Percentiles rank a stretch among this genome's conserved stretches.
Conservation (phyloP, 2,797 vertebrate genomes). For the Mus minutoides region DNA sequence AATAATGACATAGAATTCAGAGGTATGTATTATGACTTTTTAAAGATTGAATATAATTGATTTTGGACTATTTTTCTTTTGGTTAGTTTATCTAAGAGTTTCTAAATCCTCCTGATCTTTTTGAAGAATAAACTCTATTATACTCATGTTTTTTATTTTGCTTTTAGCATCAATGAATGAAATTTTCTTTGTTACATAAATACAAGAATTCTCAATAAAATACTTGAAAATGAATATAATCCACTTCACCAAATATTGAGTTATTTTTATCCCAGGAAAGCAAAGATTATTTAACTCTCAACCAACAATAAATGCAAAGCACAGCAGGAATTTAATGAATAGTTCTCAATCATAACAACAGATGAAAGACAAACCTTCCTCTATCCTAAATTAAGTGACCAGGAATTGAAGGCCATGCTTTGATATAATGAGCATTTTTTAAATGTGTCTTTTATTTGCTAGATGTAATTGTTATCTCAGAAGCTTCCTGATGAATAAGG, state of each 20-base stretch:
- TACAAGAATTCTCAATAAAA: background rate
- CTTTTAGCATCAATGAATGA: background rate
- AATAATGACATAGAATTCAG: background rate
- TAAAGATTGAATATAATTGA: background rate
- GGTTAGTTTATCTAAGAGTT: background rate
- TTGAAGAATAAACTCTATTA: background rate
- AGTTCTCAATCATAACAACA: too few relatives aligned
- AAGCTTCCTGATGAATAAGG: background rate
- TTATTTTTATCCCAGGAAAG: background rate
- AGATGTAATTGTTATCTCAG: background rate
- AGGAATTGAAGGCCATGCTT: background rate
- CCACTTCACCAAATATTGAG: background rate
- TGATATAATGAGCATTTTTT: background rate
- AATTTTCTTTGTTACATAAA: background rate
- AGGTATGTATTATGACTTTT: background rate
- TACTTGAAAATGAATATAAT: background rate
- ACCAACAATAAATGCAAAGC: background rate
- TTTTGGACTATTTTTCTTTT: background rate
- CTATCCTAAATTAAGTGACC: background rate
- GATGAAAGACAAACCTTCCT: background rate
- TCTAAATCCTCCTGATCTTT: background rate
- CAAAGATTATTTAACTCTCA: background rate
- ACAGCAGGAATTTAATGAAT: background rate
- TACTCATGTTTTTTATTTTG: background rate
- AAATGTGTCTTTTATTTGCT: background rate